A percentile compares a stretch with the other conserved stretches of the same genome.
Evolutionary conservation across 2,797 vertebrate species (phyloP).

Genomic region (Gouania willdenowi): DNA sequence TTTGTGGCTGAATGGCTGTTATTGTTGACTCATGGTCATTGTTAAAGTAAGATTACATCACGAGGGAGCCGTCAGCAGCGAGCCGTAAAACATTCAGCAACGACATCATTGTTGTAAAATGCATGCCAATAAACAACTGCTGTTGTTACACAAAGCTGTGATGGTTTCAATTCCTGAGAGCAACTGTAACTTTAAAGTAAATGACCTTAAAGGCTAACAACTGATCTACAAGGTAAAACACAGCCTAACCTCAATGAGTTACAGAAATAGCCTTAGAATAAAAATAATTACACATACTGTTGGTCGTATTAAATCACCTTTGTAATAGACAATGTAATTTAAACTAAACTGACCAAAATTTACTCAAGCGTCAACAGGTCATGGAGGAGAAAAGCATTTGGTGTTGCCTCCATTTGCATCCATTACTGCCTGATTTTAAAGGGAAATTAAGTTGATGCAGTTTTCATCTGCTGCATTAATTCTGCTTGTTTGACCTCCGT

Average conservation of each 20-base stretch:
- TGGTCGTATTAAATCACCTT: too few species aligned
- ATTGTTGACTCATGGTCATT: slow-evolving; percentile 20
- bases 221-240: neutral
- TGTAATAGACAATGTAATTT: too few species aligned
- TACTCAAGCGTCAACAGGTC: too few species aligned
- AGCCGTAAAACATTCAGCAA: slow-evolving; percentile 2
- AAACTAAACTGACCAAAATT: too few species aligned
- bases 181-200: neutral
- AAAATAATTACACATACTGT: too few species aligned
- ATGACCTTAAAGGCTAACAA: neutral
- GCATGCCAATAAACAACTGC: neutral
- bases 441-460: too few species aligned
- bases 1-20: slow-evolving; percentile 1
- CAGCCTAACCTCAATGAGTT: neutral
- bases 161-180: neutral
- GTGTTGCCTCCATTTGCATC: too few species aligned
- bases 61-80: slow-evolving; percentile 5
- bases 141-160: neutral
- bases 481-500: too few species aligned
- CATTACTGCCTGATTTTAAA: too few species aligned
- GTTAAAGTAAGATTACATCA: slow-evolving; percentile 17
- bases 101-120: neutral
- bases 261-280: too few species aligned
- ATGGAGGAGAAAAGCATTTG: too few species aligned
- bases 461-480: too few species aligned